Evolutionary conservation across 2,797 vertebrate genomes (phyloP).

Genomic region (Oreonectes daqikongensis): DNA sequence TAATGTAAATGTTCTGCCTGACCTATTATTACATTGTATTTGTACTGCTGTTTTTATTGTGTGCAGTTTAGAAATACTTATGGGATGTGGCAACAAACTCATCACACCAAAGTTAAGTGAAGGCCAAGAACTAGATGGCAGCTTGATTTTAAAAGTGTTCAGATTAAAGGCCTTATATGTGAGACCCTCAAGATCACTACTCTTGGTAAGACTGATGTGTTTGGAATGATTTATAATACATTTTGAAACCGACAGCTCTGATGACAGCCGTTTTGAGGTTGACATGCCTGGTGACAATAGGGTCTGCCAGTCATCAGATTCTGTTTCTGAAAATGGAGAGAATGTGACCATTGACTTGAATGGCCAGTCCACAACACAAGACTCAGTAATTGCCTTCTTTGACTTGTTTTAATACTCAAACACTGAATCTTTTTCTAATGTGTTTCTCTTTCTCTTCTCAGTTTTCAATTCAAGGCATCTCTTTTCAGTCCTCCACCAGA

Average conservation of each 20-base stretch:
- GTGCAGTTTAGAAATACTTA: constrained; percentile 3
- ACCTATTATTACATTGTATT: no score
- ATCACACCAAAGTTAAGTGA: neutral
- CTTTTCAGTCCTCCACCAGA: no score
- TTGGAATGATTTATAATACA: neutral
- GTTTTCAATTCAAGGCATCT: no score
- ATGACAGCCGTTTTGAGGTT: constrained; percentile 2
- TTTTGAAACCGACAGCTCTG: neutral
- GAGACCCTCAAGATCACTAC: neutral
- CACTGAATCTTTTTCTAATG: neutral
- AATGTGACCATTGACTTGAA: no score
- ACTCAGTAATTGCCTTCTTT: neutral
- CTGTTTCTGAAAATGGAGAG: no score
- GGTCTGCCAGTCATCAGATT: no score
- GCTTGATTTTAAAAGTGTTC: constrained; percentile 15
- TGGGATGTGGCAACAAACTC: constrained; percentile 18
- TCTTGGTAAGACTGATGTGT: neutral
- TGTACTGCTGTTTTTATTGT: no score
- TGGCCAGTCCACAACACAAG: neutral
- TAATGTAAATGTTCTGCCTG: no score
- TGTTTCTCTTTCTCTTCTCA: neutral
- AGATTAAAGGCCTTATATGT: constrained; percentile 4
- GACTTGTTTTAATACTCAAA: neutral
- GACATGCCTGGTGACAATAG: no score
- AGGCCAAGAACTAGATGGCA: constrained; percentile 7